A percentile compares a stretch with the other conserved stretches of the same genome.
These are phyloP conservation scores for Eriocheir sinensis DNA, from an alignment of 1,140 invertebrate genomes.

Conservation along the genomic window DNA sequence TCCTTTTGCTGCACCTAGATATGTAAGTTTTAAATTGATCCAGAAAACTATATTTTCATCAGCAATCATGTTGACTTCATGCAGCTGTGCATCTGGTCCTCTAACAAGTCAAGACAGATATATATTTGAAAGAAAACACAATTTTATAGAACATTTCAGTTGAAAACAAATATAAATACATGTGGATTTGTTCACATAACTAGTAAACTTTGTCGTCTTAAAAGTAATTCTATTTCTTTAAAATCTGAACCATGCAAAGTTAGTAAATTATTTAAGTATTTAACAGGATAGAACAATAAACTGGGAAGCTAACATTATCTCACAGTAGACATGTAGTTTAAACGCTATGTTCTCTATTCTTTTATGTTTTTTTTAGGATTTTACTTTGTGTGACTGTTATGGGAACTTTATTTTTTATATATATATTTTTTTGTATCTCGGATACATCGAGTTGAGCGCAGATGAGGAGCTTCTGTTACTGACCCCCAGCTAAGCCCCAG, in stretches of 20 bases:
- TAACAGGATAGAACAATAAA: constrained; percentile 25
- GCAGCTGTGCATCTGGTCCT: background rate
- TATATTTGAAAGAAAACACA: background rate
- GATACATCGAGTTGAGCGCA: background rate
- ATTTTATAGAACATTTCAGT: background rate
- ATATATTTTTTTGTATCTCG: background rate
- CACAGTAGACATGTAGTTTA: background rate
- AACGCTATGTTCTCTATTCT: background rate
- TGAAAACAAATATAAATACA: constrained; percentile 16
- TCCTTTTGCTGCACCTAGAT: background rate
- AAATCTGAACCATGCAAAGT: background rate
- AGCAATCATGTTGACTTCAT: background rate
- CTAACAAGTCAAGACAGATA: background rate
- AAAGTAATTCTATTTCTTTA: background rate
- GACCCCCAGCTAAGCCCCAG: background rate
- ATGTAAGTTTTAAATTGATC: background rate
- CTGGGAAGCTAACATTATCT: constrained; percentile 15
- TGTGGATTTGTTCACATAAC: background rate
- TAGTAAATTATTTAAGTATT: background rate
- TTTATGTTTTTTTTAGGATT: background rate
- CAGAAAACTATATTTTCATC: background rate
- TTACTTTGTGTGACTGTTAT: background rate
- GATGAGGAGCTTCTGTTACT: background rate
- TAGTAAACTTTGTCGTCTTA: background rate
- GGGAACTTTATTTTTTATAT: constrained; percentile 31